Percentiles rank a stretch among this genome's conserved stretches.
phyloP scores from a whole-genome alignment of 2,888 invertebrate species.

The Carabus problematicus region DNA sequence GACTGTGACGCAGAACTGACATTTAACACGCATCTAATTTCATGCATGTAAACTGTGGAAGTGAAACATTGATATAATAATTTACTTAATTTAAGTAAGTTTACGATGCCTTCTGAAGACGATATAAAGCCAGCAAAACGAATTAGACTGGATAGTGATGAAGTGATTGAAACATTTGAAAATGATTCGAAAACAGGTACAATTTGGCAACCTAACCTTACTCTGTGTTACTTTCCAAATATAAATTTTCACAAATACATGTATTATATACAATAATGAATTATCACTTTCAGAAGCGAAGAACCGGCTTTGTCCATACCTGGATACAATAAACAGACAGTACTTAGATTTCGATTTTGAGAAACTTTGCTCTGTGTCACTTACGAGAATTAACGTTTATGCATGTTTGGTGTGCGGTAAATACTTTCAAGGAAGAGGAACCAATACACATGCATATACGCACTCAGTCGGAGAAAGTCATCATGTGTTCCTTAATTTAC shows the following conservation, averaged over 20 bases:
- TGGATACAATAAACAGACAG: constrained; percentile 97
- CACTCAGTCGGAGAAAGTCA: constrained; percentile 98
- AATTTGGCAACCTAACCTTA: constrained; percentile 12
- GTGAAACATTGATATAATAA: no score
- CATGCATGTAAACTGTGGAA: no score
- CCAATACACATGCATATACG: constrained; percentile 98
- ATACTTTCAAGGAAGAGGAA: constrained; percentile 96
- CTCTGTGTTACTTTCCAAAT: background rate
- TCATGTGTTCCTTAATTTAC: constrained; percentile 96
- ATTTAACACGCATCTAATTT: no score
- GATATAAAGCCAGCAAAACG: constrained; percentile 12
- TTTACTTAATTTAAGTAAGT: background rate
- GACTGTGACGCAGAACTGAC: no score
- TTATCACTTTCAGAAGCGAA: constrained; percentile 30
- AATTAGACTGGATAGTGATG: constrained; percentile 20
- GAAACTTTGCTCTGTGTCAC: constrained; percentile 96
- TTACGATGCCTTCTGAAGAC: constrained; percentile 13
- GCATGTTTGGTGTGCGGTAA: constrained; percentile 99
- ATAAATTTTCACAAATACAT: background rate
- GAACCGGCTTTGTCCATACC: constrained; percentile 87
- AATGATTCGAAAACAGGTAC: constrained; percentile 13
- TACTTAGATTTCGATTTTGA: constrained; percentile 99
- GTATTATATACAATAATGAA: constrained; percentile 1
- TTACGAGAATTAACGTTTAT: constrained; percentile 98
- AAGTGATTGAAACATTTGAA: background rate